These are phyloP conservation scores for Trinectes maculatus DNA, from an alignment of 2,113 vertebrate genomes.

Conservation along the genomic window DNA sequence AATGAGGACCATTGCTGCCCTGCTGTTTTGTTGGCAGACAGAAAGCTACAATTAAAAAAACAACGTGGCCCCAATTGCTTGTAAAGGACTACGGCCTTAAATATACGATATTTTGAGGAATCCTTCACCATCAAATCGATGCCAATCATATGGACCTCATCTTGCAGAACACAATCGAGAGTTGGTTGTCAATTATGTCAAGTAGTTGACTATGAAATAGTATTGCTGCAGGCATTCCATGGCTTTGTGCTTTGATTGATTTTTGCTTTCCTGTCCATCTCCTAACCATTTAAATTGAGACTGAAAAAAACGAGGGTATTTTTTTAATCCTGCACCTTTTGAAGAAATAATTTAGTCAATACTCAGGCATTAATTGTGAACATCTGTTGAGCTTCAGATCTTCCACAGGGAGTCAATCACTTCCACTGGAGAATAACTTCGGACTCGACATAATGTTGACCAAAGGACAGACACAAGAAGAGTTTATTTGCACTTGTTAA, in stretches of 20 bases:
- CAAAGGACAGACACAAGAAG: neutral
- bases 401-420: slow-evolving; percentile 9
- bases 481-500: neutral
- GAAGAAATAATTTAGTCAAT: neutral
- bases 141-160: neutral
- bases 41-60: slow-evolving; percentile 5
- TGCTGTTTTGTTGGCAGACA: slow-evolving; percentile 22
- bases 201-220: neutral
- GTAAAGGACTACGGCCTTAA: slow-evolving; percentile 6
- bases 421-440: neutral
- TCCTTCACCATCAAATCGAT: neutral
- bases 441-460: neutral
- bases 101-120: neutral
- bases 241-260: no score
- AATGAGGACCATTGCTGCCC: neutral
- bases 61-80: neutral
- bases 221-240: neutral
- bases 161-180: neutral
- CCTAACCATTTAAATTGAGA: neutral
- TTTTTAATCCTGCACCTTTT: neutral
- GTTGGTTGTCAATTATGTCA: slow-evolving; percentile 9
- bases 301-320: neutral
- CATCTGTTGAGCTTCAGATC: slow-evolving; percentile 7
- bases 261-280: no score
- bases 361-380: neutral